Base-by-base conservation (phyloP, 2,113 vertebrate species). In the Syrmaticus mikado region DNA sequence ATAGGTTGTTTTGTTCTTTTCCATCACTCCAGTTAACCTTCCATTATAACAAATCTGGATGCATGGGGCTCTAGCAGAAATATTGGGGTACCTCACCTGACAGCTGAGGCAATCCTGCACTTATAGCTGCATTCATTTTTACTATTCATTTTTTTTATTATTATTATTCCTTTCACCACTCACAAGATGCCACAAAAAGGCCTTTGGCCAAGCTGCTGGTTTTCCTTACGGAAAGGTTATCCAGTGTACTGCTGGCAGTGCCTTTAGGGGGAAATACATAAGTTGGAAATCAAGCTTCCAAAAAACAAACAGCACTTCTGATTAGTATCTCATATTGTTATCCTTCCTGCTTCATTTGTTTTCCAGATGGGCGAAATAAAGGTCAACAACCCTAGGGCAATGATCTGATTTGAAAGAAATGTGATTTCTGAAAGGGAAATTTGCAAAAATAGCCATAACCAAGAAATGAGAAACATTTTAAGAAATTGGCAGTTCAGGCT, bases 321-420 rank as follows among this genome's bases (percentile, higher is more conserved):
- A 93, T 97, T 94, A 96, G 95, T 93, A 90, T 94, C 96, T 97
- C 97, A 94, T 96, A 96, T 97, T 97, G 96, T 91, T 93, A 96
- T 91, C 95, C 96, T 97, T 97, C 96, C 96, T 97, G 96, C 97
- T 96, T 97, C 97, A 97, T 97, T 98, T 97, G 97, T 97, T 98
- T 96, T 95, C 97, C 97, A 98, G 97, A 98, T 97, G 97, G 95
- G 95, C 45, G 30, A 95, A 96, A 93, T 94, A 97, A 97, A 97
- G 97, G 97, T 97, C 96, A 97, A 95, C 85, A 96, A 96, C 96
- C 97, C 93, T 67, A 91, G 94, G 97, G 96, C 96, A 95, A 91
- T 2, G 14, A 89, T 88, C 90, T 95, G 92, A 96, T 97, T 96
- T 92, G 92, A 96, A 96, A 97, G 96, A 97, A 97, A 97, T 96